Evolutionary conservation across 2,888 invertebrate genomes (phyloP), one percentile per base, ranked within the genome.

Genomic region (Piscicola geometra): DNA sequence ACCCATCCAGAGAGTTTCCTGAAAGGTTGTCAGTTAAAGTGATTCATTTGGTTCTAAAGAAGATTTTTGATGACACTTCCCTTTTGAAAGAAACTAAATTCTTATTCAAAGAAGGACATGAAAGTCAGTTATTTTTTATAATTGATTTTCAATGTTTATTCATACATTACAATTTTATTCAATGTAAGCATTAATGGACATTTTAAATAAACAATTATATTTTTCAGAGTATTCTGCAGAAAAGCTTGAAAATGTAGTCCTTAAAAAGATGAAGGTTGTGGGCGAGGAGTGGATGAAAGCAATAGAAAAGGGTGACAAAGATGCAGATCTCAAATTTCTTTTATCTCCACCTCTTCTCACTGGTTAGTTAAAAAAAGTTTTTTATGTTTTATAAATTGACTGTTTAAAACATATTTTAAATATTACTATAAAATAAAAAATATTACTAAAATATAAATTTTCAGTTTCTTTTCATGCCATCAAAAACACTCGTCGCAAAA

Each of bases 401-500:
- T 15, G n/a, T 25, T 9, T 41, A 56, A 56, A 56, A 56, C n/a
- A 56, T 18, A 5, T 25, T 56, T 56, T 56, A 21, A 56, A 56
- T 47, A 56, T 21, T 21, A 56, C 60, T 56, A 15, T n/a, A 56
- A 15, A 15, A 56, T 5, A 15, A 5, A 56, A 56, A 56, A 56
- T 56, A 25, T 56, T 18, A 56, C n/a, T 25, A 25, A 56, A 28
- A 41, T 28, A 71, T n/a, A 35, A 47, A 15, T 67, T 36, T 25
- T 79, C 80, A 35, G 77, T 89, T 56, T 90, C 90, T 78, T 89
- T 89, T 47, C 90, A 89, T 81, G 91, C 92, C 74, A 89, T 90
- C 36, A 93, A 91, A 86, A 95, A 96, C 86, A 89, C 89, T 50
- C 89, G 94, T 75, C 88, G 94, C 76, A 90, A 89, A 83, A 95